phyloP scores from a whole-genome alignment of 2,797 vertebrate species.

The Brachymystax lenok region DNA sequence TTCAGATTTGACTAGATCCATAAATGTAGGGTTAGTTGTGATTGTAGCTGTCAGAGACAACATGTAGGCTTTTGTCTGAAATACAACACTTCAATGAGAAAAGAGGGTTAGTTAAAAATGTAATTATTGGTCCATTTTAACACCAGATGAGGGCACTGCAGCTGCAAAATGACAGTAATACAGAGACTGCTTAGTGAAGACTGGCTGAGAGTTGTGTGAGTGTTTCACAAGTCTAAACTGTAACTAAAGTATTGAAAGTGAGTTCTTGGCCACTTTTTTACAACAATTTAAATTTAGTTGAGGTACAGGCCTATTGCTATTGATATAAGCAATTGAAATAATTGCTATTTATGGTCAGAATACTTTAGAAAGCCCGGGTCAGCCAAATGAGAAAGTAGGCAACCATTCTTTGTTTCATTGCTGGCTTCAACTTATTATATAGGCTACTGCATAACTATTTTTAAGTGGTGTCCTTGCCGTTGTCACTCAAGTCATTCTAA shows the following conservation, averaged over 20 bases:
- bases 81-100: too few species aligned
- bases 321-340: background rate
- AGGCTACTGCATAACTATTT: background rate
- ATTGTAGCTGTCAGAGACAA: too few species aligned
- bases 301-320: background rate
- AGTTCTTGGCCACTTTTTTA: too few species aligned
- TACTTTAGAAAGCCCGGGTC: background rate
- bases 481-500: background rate
- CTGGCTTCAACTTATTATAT: background rate
- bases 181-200: too few species aligned
- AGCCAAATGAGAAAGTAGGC: background rate
- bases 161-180: conserved; percentile 32
- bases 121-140: conserved; percentile 6
- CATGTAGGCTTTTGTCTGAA: too few species aligned
- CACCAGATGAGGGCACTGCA: conserved; percentile 57
- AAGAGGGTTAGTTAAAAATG: background rate
- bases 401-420: background rate
- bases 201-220: too few species aligned
- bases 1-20: background rate
- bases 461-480: background rate
- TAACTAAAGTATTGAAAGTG: too few species aligned
- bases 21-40: background rate
- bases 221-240: too few species aligned
- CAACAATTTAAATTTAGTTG: background rate
- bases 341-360: background rate